Conservation (phyloP, 64 coral and sea anemone species). For the Stichodactyla helianthus region DNA sequence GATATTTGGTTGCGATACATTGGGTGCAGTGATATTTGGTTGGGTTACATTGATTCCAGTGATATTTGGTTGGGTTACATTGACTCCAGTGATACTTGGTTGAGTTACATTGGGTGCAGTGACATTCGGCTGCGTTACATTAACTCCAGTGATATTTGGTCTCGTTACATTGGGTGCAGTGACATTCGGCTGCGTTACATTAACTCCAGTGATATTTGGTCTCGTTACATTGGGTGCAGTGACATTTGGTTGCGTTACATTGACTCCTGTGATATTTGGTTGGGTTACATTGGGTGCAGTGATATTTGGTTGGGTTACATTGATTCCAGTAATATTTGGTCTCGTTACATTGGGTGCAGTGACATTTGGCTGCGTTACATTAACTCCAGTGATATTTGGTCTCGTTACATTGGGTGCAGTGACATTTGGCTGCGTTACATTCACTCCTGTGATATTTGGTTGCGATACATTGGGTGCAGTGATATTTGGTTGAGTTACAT, state of each 20-base stretch:
- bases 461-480: not conserved
- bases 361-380: slow-evolving; percentile 8
- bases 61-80: slow-evolving; percentile 22
- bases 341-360: not conserved
- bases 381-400: not conserved
- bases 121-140: no score
- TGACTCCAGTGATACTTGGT: not conserved
- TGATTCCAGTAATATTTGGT: not conserved
- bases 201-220: no score
- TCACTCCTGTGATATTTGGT: not conserved
- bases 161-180: no score
- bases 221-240: not conserved
- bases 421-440: slow-evolving; percentile 20
- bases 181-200: no score
- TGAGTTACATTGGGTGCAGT: no score
- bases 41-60: not conserved
- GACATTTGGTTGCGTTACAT: slow-evolving; percentile 24
- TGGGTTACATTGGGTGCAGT: not conserved
- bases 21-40: not conserved
- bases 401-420: not conserved
- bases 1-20: slow-evolving; percentile 15
- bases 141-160: no score
- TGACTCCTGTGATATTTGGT: slow-evolving; percentile 12
- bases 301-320: slow-evolving; percentile 17
- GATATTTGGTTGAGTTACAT: not conserved